Base-by-base conservation (phyloP, 2,797 vertebrate genomes). In the Ctenochaetus hawaiiensis region DNA sequence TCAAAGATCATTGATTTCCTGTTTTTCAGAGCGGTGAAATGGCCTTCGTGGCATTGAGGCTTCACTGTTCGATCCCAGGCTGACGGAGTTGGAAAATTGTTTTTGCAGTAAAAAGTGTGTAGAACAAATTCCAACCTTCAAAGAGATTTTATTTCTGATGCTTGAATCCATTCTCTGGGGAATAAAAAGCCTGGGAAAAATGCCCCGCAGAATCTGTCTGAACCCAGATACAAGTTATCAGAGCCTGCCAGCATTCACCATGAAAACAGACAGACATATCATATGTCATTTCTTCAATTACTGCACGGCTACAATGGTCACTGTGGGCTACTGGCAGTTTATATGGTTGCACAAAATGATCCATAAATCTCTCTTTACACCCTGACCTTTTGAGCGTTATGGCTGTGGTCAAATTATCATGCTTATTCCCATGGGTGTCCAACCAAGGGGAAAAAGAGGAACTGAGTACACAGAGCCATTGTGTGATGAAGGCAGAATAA, bases 141-240 rank as follows among this genome's bases (percentile, higher is more conserved):
- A 77, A 74, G 49, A 61, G 56, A n/a, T 75, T 74, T 74, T 39
- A 64, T 76, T 80, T 68, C 17, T 80, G 20, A 68, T 70, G 22
- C 16, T 72, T 61, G 34, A 44, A 39, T 75, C 8, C 5, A 51
- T 67, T 75, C 58, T 73, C 70, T 43, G 5, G 43, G 60, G 74
- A 63, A 62, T 22, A 58, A 23, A 16, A 63, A 63, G 62, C 53
- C 62, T 77, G 78, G 72, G 66, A 67, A 70, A 70, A 51, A 83
- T 65, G 54, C 18, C 53, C 65, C 11, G 45, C 58, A 63, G 78
- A 58, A 61, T 49, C 17, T 41, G 34, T 63, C 60, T 80, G 56
- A 77, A 72, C 48, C 23, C 58, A 78, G 53, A 80, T 23, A 58
- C 20, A 56, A 37, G 61, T 67, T 61, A 78, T 64, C 37, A 22